Conservation (phyloP, 2,113 vertebrate species). For the Osmerus eperlanus region DNA sequence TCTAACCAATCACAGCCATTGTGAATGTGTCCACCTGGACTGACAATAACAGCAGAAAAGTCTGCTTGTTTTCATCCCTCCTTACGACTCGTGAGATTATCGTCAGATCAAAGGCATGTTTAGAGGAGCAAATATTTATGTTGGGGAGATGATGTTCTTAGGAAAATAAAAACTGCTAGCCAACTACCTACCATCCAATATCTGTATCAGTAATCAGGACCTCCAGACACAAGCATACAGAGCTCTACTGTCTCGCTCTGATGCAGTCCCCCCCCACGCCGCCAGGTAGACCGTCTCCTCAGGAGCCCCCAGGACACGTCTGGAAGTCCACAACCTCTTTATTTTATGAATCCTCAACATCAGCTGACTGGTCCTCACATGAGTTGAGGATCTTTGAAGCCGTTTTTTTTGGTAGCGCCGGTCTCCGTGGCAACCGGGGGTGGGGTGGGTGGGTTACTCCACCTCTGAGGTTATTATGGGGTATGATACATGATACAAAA, state of each 20-base stretch:
- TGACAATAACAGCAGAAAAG: not conserved
- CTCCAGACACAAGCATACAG: not conserved
- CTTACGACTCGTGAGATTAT: not conserved
- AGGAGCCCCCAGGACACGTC: not conserved
- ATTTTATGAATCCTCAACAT: not conserved
- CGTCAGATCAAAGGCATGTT: not conserved
- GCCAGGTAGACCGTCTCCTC: slow-evolving; percentile 6
- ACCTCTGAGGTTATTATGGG: not conserved
- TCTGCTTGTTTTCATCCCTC: not conserved
- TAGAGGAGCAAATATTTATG: not conserved
- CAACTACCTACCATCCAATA: not conserved
- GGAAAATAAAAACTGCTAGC: not conserved
- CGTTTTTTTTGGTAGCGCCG: not conserved
- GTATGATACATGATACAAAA: not conserved
- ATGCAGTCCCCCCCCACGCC: not conserved
- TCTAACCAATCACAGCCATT: slow-evolving; percentile 37
- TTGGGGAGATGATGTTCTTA: too few species aligned
- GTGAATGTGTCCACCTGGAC: slow-evolving; percentile 12
- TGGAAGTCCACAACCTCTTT: slow-evolving; percentile 3
- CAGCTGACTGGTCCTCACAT: slow-evolving; percentile 16
- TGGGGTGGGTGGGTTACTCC: not conserved
- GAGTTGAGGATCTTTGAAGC: not conserved
- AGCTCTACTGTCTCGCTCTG: not conserved
- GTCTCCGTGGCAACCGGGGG: not conserved
- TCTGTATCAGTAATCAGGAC: not conserved